These are phyloP conservation scores for Lamellibrachia columna DNA, from an alignment of 2,888 invertebrate genomes.

Conservation along the genomic window DNA sequence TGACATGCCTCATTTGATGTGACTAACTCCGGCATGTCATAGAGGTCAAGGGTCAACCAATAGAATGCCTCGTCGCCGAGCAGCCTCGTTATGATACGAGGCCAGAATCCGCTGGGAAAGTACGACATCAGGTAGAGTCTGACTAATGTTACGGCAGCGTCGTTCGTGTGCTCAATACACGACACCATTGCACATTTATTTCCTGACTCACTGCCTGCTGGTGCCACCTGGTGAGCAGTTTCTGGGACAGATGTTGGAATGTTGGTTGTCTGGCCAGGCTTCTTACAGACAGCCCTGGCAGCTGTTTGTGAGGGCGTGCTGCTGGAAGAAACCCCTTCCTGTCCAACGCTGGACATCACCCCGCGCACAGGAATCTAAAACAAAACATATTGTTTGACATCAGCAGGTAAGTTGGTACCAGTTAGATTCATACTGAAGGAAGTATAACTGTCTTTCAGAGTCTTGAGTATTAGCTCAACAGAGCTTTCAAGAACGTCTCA, in stretches of 20 bases:
- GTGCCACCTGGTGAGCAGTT: neutral
- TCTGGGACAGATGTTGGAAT: conserved; percentile 13
- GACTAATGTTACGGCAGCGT: conserved; percentile 46
- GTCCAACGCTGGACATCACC: conserved; percentile 32
- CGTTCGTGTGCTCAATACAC: conserved; percentile 20
- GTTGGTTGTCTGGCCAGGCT: neutral
- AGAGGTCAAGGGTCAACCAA: conserved; percentile 65
- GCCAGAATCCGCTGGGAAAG: conserved; percentile 98
- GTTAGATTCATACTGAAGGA: too few relatives aligned
- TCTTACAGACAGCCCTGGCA: neutral
- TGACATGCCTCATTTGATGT: conserved; percentile 9
- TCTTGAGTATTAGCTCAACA: too few relatives aligned
- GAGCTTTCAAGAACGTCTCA: too few relatives aligned
- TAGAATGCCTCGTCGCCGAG: conserved; percentile 77
- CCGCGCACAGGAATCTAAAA: conserved; percentile 34
- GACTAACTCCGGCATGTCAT: conserved; percentile 42
- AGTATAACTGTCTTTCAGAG: too few relatives aligned
- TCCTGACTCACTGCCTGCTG: neutral
- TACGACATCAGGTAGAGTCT: conserved; percentile 81
- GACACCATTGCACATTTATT: neutral
- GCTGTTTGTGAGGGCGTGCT: neutral
- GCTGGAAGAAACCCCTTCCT: conserved; percentile 37
- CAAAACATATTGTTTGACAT: neutral
- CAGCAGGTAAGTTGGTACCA: too few relatives aligned
- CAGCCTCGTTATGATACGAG: conserved; percentile 89